phyloP scores from a whole-genome alignment of 1,140 invertebrate species.

The Tetramorium parvispinum region DNA sequence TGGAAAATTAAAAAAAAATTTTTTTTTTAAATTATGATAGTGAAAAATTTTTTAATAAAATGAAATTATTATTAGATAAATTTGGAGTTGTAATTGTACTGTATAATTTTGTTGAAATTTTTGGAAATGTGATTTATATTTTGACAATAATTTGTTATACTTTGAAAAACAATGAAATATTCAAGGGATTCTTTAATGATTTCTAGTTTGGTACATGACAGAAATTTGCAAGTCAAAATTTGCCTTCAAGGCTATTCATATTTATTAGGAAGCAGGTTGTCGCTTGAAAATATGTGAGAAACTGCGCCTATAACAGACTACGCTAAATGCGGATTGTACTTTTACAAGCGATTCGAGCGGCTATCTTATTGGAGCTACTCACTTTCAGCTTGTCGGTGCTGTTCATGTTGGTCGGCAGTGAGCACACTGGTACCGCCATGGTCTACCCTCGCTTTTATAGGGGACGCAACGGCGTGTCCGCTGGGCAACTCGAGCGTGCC shows the following conservation, averaged over 20 bases:
- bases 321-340: constrained; percentile 17
- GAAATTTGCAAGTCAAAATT: constrained; percentile 11
- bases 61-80: neutral
- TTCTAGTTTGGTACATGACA: neutral
- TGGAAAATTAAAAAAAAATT: neutral
- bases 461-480: constrained; percentile 67
- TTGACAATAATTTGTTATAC: neutral
- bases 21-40: neutral
- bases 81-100: neutral
- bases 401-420: constrained; percentile 84
- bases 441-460: constrained; percentile 82
- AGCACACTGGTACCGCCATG: constrained; percentile 80
- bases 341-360: constrained; percentile 61
- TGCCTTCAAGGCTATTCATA: neutral
- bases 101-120: neutral
- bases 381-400: constrained; percentile 84
- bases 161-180: neutral
- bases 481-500: constrained; percentile 75
- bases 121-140: neutral
- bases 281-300: constrained; percentile 19
- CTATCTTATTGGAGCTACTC: constrained; percentile 76
- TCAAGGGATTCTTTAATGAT: neutral
- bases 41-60: neutral
- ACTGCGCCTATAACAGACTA: neutral
- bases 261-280: neutral